Percentiles rank a stretch among this genome's conserved stretches.
These are phyloP conservation scores for Zoanthus sociatus DNA, from an alignment of 92 coral and sea anemone species.

Conservation along the genomic window DNA sequence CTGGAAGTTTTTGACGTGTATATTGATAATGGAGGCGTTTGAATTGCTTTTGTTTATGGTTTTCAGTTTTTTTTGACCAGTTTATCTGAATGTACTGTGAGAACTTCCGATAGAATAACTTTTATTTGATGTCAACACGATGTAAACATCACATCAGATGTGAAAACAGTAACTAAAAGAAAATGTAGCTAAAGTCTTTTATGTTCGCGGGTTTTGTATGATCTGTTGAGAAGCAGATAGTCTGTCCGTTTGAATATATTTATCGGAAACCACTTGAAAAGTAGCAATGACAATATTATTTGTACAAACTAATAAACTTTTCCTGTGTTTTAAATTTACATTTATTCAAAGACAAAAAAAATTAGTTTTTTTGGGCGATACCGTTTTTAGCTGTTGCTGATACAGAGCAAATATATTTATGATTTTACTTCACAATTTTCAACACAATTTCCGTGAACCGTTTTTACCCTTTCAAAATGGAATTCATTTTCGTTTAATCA, in stretches of 20 bases:
- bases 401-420: not conserved
- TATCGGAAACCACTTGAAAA: not conserved
- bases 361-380: not conserved
- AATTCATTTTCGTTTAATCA: not conserved
- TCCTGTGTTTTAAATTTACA: not conserved
- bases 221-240: not conserved
- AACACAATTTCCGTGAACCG: not conserved
- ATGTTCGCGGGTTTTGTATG: not conserved
- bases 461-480: not conserved
- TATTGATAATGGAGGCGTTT: not conserved
- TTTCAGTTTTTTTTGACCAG: not conserved
- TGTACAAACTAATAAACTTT: not conserved
- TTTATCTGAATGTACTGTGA: not conserved
- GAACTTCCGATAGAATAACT: not conserved
- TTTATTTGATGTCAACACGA: slow-evolving; percentile 8
- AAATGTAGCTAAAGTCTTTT: not conserved
- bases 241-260: not conserved
- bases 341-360: not conserved
- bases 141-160: slow-evolving; percentile 6
- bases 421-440: not conserved
- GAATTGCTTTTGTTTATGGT: not conserved
- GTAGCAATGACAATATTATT: not conserved
- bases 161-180: not conserved
- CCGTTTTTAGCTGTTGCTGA: slow-evolving; percentile 6
- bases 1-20: not conserved